Percentiles rank a stretch among this genome's conserved stretches.
phyloP scores from a whole-genome alignment of 1,140 invertebrate species.

The Cotesia chilonis region DNA sequence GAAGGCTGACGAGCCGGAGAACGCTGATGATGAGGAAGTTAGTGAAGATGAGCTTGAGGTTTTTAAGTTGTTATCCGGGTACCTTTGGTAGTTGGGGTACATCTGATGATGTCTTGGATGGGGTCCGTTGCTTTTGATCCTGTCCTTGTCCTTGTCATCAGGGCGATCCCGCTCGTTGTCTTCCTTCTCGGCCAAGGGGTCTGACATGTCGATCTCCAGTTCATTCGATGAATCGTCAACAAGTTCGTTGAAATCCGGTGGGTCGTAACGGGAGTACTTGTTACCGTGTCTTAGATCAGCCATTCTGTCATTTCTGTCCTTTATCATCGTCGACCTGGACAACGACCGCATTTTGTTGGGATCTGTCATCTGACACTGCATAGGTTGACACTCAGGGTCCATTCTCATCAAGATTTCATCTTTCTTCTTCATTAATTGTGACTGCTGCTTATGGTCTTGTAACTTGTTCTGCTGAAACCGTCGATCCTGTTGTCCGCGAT shows the following conservation, averaged over 20 bases:
- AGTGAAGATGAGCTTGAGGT: constrained; percentile 46
- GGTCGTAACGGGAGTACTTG: constrained; percentile 71
- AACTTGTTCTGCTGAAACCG: constrained; percentile 51
- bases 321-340: constrained; percentile 45
- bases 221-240: constrained; percentile 83
- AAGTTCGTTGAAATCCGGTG: constrained; percentile 80
- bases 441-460: constrained; percentile 28
- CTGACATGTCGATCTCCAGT: constrained; percentile 81
- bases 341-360: constrained; percentile 42
- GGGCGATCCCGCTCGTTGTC: constrained; percentile 64
- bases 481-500: constrained; percentile 68
- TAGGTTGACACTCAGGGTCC: constrained; percentile 66
- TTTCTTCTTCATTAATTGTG: constrained; percentile 42
- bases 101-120: constrained; percentile 54
- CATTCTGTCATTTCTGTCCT: constrained; percentile 58
- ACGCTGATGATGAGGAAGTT: constrained; percentile 67
- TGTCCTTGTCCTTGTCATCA: constrained; percentile 61
- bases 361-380: constrained; percentile 58
- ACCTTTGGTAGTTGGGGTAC: constrained; percentile 57
- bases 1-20: constrained; percentile 78
- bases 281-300: constrained; percentile 48
- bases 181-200: constrained; percentile 66
- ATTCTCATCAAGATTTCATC: constrained; percentile 49
- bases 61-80: constrained; percentile 52
- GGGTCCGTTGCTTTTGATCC: constrained; percentile 62